Conservation (phyloP, 1,140 invertebrate species). For the Drosophila santomea region DNA sequence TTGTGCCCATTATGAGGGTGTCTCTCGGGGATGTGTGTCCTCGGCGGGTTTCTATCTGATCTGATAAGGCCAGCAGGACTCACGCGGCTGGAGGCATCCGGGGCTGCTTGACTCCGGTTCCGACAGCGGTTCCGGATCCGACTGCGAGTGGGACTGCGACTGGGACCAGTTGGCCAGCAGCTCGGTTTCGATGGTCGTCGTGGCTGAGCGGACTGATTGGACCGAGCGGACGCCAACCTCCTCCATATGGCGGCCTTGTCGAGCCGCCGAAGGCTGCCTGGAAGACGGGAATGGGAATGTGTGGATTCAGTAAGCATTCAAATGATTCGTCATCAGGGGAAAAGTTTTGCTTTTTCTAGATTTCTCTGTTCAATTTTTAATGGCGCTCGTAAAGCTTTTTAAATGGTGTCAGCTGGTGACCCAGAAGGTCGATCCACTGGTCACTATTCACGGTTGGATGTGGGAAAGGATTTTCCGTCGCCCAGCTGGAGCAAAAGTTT, state of each 20-base stretch:
- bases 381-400: conserved; percentile 34
- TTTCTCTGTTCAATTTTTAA: conserved; percentile 44
- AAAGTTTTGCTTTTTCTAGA: conserved; percentile 49
- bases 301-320: conserved; percentile 47
- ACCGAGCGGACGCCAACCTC: conserved; percentile 49
- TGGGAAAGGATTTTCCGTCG: conserved; percentile 36
- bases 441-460: conserved; percentile 8
- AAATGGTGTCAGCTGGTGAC: conserved; percentile 43
- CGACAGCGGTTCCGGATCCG: conserved; percentile 30
- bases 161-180: conserved; percentile 19
- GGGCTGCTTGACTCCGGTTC: conserved; percentile 31
- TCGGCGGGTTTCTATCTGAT: conserved; percentile 27
- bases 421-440: conserved; percentile 26
- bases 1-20: conserved; percentile 75
- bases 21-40: conserved; percentile 25
- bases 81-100: conserved; percentile 30
- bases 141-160: conserved; percentile 24
- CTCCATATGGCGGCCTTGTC: conserved; percentile 75
- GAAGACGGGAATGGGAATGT: conserved; percentile 5
- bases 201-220: conserved; percentile 39
- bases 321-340: conserved; percentile 52
- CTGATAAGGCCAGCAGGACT: conserved; percentile 21
- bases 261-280: conserved; percentile 57
- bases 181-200: conserved; percentile 21
- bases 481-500: conserved; percentile 48